Base-by-base conservation (phyloP, 2,113 vertebrate genomes). In the Hepsetus odoe region DNA sequence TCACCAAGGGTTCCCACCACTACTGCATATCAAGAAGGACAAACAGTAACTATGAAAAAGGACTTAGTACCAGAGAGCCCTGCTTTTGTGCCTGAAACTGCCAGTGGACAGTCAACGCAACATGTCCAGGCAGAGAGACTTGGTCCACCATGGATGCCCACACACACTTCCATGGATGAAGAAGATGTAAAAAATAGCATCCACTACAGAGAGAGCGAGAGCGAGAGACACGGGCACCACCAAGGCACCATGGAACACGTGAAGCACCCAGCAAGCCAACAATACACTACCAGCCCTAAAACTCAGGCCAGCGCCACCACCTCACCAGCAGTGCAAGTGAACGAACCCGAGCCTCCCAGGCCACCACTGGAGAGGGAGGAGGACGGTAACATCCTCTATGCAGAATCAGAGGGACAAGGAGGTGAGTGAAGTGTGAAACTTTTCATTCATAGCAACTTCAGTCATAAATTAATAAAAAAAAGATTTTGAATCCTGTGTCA, bases 241-340 rank as follows among this genome's bases (percentile, higher is more conserved):
- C 30, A 42, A 16, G 28, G 5, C 22, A 46, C 24, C 5, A 13
- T 66, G 46, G 0, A 22, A 59, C 16, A 26, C 75, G 82, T 49
- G 64, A 51, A 14, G 13, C 7, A 44, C 77, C 20, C 2, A 24
- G 35, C 12, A 9, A 59, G 68, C 67, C 58, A 46, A 9, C 35
- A 87, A 33, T 76, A 66, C 42, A 80, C n/a, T n/a, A n/a, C 59
- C 10, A 5, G 80, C 8, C 84, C 87, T 30, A 73, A 81, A 12
- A 76, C 90, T 13, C 91, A 87, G 64, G 89, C 93, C 82, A 89
- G 81, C 18, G 91, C 91, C 1, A 94, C 93, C 7, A 89, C 84
- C 51, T 82, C 80, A 56, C 77, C 87, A 7, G 91, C 84, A 0
- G 76, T 93, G 18, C 88, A 81, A 59, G 42, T 91, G 14, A 86